Conservation (phyloP, 2,113 vertebrate species). For the Ciconia stormi region DNA sequence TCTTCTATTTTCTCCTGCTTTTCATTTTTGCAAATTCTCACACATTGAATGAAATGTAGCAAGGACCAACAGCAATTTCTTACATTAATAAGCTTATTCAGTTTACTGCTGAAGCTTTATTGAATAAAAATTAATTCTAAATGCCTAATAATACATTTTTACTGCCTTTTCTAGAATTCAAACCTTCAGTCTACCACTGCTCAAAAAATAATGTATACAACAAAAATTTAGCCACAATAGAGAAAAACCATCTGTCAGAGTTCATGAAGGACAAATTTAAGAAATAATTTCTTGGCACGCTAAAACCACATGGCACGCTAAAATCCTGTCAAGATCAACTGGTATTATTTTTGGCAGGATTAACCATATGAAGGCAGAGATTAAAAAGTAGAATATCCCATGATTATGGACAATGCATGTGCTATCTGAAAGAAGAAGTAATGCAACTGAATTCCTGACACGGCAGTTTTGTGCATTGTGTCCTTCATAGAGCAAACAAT, state of each 20-base stretch:
- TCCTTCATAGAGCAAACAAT: not conserved
- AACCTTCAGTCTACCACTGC: not conserved
- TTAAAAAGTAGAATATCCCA: not conserved
- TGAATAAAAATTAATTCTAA: conserved; percentile 43
- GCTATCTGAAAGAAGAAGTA: not conserved
- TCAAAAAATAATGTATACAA: not conserved
- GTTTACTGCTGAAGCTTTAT: conserved; percentile 12
- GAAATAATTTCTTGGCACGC: not conserved
- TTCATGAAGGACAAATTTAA: not conserved
- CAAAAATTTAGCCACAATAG: not conserved
- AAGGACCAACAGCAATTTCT: conserved; percentile 37
- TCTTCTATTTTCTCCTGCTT: not conserved
- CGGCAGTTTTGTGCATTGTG: not conserved
- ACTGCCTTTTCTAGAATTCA: not conserved
- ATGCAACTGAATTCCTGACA: not conserved
- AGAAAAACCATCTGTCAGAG: not conserved
- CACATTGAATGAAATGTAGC: not conserved
- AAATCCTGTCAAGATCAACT: conserved; percentile 10
- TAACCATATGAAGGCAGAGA: not conserved
- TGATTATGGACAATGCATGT: not conserved
- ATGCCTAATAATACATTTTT: not conserved
- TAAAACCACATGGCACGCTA: not conserved
- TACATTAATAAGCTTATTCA: not conserved
- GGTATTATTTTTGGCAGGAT: conserved; percentile 9
- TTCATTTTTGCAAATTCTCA: not conserved